Evolutionary conservation across 2,113 vertebrate genomes (phyloP), one percentile per base, ranked within the genome.

Genomic region (Catharus fuscescens): DNA sequence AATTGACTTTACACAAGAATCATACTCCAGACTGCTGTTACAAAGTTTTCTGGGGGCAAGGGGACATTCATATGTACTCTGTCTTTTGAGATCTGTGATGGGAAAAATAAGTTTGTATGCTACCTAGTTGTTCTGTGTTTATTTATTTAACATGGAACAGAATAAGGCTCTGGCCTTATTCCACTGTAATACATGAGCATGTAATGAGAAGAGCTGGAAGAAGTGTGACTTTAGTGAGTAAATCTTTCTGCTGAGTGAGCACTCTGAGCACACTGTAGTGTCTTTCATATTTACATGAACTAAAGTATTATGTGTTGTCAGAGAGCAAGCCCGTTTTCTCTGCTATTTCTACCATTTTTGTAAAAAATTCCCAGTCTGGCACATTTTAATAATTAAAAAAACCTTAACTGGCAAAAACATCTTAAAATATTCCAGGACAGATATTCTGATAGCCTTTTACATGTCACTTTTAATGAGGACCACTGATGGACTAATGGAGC

Each of bases 41-140:
- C 6, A 44, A 45, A 57, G 9, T 44, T 86, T 82, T 60, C 38
- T 12, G 50, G 36, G 45, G 40, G 4, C 25, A 44, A 60, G 21
- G 8, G 12, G 5, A 34, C 7, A 9, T 34, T 16, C 5, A 5
- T 15, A 29, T 1, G 0, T 15, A 38, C 4, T 36, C 29, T 34
- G 7, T 52, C 14, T 29, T 54, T 34, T 38, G 62, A 77, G 32
- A 47, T 23, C 56, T 70, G 6, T 48, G 66, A 48, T 65, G 15
- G 44, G 32, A 77, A 72, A 86, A 61, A 10, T 38, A n/a, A 32
- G 32, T 34, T 85, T 56, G 1, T 10, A 5, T 56, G 71, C 36
- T 69, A 7, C 50, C 31, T 77, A 26, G 8, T 77, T 60, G 15
- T 79, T 83, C 62, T 80, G 48, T 9, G 1, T 47, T 90, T 81